A percentile compares a stretch with the other conserved stretches of the same genome.
phyloP scores from a whole-genome alignment of 2,113 vertebrate genomes.

The Labeo rohita region DNA sequence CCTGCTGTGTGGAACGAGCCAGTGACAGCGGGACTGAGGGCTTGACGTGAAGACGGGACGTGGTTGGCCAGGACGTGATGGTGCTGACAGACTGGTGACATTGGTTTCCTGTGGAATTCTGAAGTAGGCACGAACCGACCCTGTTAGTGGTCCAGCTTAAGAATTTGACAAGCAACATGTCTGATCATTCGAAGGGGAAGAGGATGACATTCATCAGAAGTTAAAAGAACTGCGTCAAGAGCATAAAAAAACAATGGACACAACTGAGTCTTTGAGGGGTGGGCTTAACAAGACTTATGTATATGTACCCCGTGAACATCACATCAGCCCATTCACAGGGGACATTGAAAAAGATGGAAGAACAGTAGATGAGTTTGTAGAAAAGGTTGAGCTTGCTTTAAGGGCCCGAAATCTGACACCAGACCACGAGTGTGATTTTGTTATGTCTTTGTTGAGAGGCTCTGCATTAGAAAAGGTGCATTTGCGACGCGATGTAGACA shows the following conservation, averaged over 20 bases:
- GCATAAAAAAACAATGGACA: neutral
- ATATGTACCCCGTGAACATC: neutral
- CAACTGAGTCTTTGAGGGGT: neutral
- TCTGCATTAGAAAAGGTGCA: neutral
- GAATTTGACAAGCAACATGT: neutral
- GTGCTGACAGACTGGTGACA: too few relatives aligned
- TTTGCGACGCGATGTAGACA: neutral
- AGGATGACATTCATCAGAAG: neutral
- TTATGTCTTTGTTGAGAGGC: neutral
- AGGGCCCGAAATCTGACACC: neutral
- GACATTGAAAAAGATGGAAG: constrained; percentile 20
- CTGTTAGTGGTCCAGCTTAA: neutral
- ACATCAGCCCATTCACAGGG: constrained; percentile 9
- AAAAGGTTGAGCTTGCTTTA: neutral
- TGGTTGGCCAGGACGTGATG: too few relatives aligned
- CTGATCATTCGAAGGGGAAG: neutral
- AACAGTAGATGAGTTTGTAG: constrained; percentile 6
- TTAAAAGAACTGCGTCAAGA: neutral
- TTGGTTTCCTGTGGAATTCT: too few relatives aligned
- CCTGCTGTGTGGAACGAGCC: too few relatives aligned
- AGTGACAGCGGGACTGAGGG: too few relatives aligned
- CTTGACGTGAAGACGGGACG: too few relatives aligned
- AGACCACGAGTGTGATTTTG: neutral
- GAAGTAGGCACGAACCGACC: neutral
- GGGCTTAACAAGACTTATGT: constrained; percentile 12